phyloP scores from a whole-genome alignment of 2,113 vertebrate species.

The Lepisosteus osseus region DNA sequence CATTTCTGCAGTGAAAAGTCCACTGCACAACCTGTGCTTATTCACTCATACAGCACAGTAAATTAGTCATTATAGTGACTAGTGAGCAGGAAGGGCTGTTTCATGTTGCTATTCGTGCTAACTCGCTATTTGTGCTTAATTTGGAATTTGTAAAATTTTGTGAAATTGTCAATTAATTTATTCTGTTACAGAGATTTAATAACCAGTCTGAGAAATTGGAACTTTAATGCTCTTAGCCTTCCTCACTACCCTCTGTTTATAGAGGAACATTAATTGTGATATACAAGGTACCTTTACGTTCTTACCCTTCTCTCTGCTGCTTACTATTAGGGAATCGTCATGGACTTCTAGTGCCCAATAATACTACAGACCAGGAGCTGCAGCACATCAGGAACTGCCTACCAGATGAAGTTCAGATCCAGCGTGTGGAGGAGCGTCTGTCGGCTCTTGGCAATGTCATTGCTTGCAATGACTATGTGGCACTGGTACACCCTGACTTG shows the following conservation, averaged over 20 bases:
- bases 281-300: background rate
- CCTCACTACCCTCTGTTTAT: no score
- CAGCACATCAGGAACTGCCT: constrained; percentile 91
- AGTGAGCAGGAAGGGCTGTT: background rate
- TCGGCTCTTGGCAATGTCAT: constrained; percentile 93
- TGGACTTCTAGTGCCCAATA: constrained; percentile 87
- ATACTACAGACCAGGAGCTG: constrained; percentile 93
- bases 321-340: constrained; percentile 82
- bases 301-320: background rate
- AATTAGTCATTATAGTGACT: no score
- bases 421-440: constrained; percentile 87
- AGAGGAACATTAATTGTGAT: no score
- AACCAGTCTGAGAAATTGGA: no score
- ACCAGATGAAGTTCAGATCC: constrained; percentile 80
- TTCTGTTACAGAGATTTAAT: no score
- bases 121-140: no score
- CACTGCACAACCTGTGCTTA: no score
- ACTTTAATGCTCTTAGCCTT: no score
- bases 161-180: no score
- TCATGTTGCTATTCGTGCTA: background rate
- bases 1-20: no score
- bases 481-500: constrained; percentile 90
- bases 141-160: no score
- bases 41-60: no score
- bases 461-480: constrained; percentile 94